Evolutionary conservation across 2,888 invertebrate species (phyloP).

Genomic region (Luperina nickerlii): DNA sequence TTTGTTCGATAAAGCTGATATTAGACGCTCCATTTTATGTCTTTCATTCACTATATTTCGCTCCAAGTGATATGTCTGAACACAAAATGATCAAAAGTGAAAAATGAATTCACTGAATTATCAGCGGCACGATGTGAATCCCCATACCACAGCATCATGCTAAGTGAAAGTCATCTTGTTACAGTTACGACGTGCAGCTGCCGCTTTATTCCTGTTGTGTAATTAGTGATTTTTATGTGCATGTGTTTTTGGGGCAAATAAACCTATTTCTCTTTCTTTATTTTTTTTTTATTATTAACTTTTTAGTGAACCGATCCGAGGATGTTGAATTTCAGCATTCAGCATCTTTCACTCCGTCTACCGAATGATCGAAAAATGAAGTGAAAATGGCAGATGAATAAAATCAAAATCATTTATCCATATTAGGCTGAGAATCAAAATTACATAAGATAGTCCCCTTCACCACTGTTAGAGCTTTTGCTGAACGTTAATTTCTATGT

Average conservation of each 20-base stretch:
- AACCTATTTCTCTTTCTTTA: no score
- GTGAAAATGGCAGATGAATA: neutral
- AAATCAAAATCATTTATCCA: no score
- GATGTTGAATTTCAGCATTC: neutral
- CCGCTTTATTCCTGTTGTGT: no score
- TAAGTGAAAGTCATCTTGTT: no score
- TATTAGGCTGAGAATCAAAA: no score
- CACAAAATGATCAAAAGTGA: neutral
- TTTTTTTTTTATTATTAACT: neutral
- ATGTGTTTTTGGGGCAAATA: no score
- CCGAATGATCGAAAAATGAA: neutral
- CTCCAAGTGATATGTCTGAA: neutral
- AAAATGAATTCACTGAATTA: neutral
- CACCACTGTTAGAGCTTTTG: no score
- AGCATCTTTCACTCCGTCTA: neutral
- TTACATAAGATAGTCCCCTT: no score
- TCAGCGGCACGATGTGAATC: neutral
- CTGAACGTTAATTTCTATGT: neutral
- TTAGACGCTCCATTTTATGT: neutral
- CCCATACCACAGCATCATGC: no score
- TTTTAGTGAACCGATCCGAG: neutral
- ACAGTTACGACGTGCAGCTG: no score
- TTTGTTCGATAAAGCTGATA: conserved; percentile 36
- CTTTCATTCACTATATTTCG: neutral
- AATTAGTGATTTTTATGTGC: no score